A percentile compares a stretch with the other conserved stretches of the same genome.
Evolutionary conservation across 1,140 invertebrate species (phyloP).

Genomic region (Yoshiicerus persimilis): DNA sequence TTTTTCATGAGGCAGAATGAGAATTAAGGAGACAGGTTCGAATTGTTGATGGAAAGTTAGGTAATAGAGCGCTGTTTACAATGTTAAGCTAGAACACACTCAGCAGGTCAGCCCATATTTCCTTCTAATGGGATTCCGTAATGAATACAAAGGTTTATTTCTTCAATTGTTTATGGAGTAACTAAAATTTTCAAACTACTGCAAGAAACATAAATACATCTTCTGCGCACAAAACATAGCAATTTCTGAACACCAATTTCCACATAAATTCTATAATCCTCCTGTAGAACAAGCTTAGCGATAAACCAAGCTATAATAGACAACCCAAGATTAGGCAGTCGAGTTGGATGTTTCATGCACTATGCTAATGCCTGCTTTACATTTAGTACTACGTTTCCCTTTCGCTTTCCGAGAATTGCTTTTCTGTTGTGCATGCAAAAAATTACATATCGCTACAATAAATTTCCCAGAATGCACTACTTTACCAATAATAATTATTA

Average conservation of each 20-base stretch:
- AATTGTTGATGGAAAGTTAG: neutral
- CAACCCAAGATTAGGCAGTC: no score
- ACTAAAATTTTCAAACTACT: neutral
- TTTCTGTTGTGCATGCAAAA: no score
- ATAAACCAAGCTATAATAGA: no score
- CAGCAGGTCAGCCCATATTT: neutral
- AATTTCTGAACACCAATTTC: neutral
- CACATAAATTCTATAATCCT: neutral
- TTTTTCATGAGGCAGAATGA: neutral
- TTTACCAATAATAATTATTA: no score
- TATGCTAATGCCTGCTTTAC: no score
- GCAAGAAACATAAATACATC: neutral
- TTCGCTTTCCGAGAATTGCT: no score
- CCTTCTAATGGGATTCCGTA: neutral
- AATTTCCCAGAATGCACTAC: no score
- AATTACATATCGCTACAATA: no score
- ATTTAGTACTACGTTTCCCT: no score
- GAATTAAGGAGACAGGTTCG: neutral
- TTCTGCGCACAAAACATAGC: neutral
- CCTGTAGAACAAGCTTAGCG: no score
- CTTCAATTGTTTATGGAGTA: neutral
- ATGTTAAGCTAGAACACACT: neutral
- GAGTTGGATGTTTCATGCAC: no score
- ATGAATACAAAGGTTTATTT: constrained; percentile 14
- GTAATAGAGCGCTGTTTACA: neutral